Evolutionary conservation across 2,113 vertebrate species (phyloP), one percentile per base, ranked within the genome.

Genomic region (Phalacrocorax brasilianus): DNA sequence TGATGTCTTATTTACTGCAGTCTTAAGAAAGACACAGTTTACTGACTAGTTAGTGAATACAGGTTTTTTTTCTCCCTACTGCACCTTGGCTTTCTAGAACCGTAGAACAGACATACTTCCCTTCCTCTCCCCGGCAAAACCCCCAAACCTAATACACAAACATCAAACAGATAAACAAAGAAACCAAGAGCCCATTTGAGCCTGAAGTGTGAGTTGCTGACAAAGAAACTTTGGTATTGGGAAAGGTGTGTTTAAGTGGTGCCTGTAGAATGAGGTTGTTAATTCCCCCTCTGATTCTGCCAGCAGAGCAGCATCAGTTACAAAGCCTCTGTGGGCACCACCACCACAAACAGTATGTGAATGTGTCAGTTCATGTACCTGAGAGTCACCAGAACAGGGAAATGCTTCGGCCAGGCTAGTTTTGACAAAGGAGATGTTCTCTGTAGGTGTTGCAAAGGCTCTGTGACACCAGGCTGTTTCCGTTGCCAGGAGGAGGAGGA

Each of bases 81-180:
- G 28, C 27, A 61, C 7, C 27, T 22, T 67, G 11, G 13, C 28
- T 52, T 5, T 59, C 1, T 1, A 23, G 30, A 5, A 76, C 65
- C 21, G 52, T 33, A 35, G 40, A 23, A 13, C 2, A 4, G 16
- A 7, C 3, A 21, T 33, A 38, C 3, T 2, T 1, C 7, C 4
- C 18, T 66, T 5, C 8, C 14, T 9, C 6, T 8, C 5, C 9
- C 28, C 11, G 1, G 16, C 2, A 12, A 52, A 32, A 6, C 6
- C 5, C 9, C 22, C 50, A 66, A 71, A 53, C 33, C 12, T 58
- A 50, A 22, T 28, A 55, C 9, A 40, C 24, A 70, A 40, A 12
- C 4, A 8, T 61, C 21, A 33, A 68, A 52, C 16, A 49, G 28
- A 80, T 19, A 49, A 85, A 32, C 15, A 72, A 58, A 71, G 40